A percentile compares a stretch with the other conserved stretches of the same genome.
Evolutionary conservation across 2,888 invertebrate species (phyloP).

Genomic region (Ochropleura leucogaster): DNA sequence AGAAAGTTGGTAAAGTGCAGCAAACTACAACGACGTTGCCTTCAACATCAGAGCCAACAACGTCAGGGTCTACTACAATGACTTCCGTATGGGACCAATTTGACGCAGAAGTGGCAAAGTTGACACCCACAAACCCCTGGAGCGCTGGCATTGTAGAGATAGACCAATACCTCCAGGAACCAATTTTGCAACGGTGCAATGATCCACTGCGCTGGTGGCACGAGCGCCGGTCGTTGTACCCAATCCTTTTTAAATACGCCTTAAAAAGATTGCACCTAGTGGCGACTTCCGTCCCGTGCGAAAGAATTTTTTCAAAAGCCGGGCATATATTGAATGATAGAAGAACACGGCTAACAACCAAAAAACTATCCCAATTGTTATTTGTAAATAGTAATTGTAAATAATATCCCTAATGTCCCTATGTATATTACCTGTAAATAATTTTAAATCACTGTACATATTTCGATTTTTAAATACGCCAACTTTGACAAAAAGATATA

Average conservation of each 20-base stretch:
- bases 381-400: slow-evolving; percentile 1
- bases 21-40: background rate
- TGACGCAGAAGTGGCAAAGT: too few relatives aligned
- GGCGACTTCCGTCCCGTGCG: slow-evolving; percentile 39
- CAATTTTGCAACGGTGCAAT: too few relatives aligned
- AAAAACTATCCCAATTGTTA: slow-evolving; percentile 6
- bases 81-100: too few relatives aligned
- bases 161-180: too few relatives aligned
- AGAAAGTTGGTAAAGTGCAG: slow-evolving; percentile 4
- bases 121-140: too few relatives aligned
- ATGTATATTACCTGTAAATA: slow-evolving; percentile 1
- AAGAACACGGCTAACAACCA: slow-evolving; percentile 7
- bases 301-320: slow-evolving; percentile 17
- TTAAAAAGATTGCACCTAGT: slow-evolving; percentile 10
- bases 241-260: too few relatives aligned
- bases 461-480: slow-evolving; percentile 12
- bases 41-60: background rate
- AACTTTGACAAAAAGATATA: background rate
- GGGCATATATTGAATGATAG: slow-evolving; percentile 4
- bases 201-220: too few relatives aligned
- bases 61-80: too few relatives aligned
- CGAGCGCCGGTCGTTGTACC: too few relatives aligned
- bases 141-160: too few relatives aligned
- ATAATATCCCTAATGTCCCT: background rate
- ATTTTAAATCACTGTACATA: slow-evolving; percentile 9